Conservation (phyloP, 2,797 vertebrate species). For the Labroides dimidiatus region DNA sequence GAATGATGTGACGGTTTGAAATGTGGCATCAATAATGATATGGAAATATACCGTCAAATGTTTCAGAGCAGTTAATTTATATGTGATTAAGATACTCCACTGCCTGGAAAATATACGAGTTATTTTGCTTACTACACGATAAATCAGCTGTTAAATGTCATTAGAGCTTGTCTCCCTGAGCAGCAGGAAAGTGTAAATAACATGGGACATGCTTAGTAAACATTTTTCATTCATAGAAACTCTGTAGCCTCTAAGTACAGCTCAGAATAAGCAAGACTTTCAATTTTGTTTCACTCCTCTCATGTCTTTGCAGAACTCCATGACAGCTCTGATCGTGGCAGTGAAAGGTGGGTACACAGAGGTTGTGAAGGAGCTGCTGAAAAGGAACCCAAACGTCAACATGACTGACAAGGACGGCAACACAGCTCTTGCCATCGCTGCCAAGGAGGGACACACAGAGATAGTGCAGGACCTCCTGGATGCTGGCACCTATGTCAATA, state of each 20-base stretch:
- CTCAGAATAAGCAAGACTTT: not conserved
- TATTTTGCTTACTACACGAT: constrained; percentile 19
- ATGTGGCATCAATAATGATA: constrained; percentile 52
- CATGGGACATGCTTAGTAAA: constrained; percentile 21
- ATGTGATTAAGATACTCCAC: constrained; percentile 43
- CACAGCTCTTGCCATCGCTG: constrained; percentile 96
- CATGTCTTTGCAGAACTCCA: constrained; percentile 89
- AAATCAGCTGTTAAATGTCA: constrained; percentile 20
- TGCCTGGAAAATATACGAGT: constrained; percentile 34
- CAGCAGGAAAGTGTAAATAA: constrained; percentile 23
- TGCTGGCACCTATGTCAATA: constrained; percentile 96
- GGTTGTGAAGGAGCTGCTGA: constrained; percentile 95
- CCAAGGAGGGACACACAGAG: constrained; percentile 96
- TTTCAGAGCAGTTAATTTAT: constrained; percentile 37
- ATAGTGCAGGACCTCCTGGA: constrained; percentile 97
- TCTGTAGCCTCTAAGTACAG: not conserved
- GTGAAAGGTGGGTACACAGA: constrained; percentile 94
- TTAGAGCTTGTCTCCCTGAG: constrained; percentile 12
- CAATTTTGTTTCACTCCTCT: constrained; percentile 2
- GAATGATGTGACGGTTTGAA: constrained; percentile 39
- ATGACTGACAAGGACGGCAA: constrained; percentile 98
- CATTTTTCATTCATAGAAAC: constrained; percentile 8
- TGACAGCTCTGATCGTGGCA: constrained; percentile 97
- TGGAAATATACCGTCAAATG: constrained; percentile 31
- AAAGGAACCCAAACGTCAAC: constrained; percentile 97